Evolutionary conservation across 2,113 vertebrate species (phyloP).

Genomic region (Phalacrocorax aristotelis): DNA sequence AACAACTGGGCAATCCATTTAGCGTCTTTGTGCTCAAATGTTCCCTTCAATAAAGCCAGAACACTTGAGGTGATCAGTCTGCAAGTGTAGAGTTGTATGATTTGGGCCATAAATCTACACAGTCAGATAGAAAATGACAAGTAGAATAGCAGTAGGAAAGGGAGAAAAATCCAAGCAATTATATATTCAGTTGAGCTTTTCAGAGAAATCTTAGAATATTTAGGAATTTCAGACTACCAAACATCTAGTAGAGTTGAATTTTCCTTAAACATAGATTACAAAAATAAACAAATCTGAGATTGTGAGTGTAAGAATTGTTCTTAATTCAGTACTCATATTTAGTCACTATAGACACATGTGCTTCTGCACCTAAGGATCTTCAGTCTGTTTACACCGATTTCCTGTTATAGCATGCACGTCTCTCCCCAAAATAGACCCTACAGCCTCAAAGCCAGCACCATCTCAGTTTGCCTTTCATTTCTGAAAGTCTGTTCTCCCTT

Average conservation of each 20-base stretch:
- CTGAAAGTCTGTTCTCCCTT: background rate
- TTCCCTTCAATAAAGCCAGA: background rate
- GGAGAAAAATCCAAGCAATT: background rate
- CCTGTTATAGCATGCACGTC: fast-evolving
- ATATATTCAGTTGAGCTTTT: background rate
- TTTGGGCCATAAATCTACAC: background rate
- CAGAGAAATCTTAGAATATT: background rate
- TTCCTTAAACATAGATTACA: background rate
- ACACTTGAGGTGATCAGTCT: background rate
- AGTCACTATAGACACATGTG: fast-evolving
- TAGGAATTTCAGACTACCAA: background rate
- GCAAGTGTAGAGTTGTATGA: background rate
- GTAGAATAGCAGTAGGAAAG: background rate
- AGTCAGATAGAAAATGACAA: background rate
- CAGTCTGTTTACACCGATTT: background rate
- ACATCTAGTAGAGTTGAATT: background rate
- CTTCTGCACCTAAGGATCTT: background rate
- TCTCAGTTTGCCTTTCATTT: background rate
- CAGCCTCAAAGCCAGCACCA: background rate
- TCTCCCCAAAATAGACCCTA: background rate
- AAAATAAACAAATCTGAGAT: background rate
- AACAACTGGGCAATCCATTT: background rate
- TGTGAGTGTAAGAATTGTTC: background rate
- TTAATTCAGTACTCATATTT: background rate
- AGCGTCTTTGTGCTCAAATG: background rate